These are phyloP conservation scores for Chlorops oryzae DNA, from an alignment of 1,140 invertebrate species.

Conservation along the genomic window DNA sequence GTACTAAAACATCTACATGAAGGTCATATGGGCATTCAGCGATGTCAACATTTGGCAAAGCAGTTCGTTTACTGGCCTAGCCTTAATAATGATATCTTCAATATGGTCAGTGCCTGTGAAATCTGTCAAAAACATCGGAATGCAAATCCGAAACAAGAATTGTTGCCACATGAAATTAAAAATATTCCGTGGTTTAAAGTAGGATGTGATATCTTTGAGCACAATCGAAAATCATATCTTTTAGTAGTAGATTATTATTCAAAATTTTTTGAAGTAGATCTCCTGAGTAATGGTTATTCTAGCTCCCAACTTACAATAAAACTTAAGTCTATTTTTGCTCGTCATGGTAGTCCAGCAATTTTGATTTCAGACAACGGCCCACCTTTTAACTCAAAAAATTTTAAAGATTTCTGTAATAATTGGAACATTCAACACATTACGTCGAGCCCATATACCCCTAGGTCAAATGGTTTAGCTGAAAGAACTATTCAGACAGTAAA, in stretches of 20 bases:
- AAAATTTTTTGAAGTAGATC: conserved; percentile 15
- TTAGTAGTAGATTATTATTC: conserved; percentile 15
- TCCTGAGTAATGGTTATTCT: conserved; percentile 1
- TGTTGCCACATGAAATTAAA: not conserved
- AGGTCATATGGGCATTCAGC: conserved; percentile 48
- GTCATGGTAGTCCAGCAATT: conserved; percentile 10
- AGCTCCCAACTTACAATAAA: not conserved
- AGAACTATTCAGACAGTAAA: not conserved
- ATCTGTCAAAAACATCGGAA: conserved; percentile 8
- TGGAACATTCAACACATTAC: too few relatives aligned
- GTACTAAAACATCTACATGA: conserved; percentile 46
- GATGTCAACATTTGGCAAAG: conserved; percentile 38
- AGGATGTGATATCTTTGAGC: conserved; percentile 30
- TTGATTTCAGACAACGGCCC: conserved; percentile 11
- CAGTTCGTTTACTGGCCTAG: conserved; percentile 48
- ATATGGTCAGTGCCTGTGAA: conserved; percentile 42
- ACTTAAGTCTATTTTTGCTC: conserved; percentile 11
- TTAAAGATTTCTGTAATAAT: too few relatives aligned
- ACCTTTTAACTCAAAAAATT: conserved; percentile 10
- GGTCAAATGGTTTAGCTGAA: too few relatives aligned
- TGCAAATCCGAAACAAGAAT: conserved; percentile 11
- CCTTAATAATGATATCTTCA: conserved; percentile 47
- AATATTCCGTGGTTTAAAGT: conserved; percentile 15
- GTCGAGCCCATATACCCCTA: too few relatives aligned
- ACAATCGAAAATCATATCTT: conserved; percentile 6